phyloP scores from a whole-genome alignment of 2,797 vertebrate genomes.

The Kryptolebias ocellatus region DNA sequence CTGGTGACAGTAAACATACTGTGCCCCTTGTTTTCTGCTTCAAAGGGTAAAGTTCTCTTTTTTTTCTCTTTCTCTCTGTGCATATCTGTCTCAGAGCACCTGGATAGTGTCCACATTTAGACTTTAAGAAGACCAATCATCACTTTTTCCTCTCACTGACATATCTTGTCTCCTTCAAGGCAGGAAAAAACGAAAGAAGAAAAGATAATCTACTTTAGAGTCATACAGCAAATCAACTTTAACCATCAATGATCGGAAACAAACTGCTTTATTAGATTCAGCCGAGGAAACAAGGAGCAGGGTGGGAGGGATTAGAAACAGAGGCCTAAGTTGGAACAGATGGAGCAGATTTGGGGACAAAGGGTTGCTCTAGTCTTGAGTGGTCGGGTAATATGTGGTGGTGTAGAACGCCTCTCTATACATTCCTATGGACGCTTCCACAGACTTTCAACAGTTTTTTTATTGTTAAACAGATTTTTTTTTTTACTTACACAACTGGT shows the following conservation, averaged over 20 bases:
- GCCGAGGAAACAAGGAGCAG: constrained; percentile 43
- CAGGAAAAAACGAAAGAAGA: constrained; percentile 36
- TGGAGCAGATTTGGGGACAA: constrained; percentile 45
- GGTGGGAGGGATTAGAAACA: constrained; percentile 55
- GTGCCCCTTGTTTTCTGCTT: constrained; percentile 70
- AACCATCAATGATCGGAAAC: constrained; percentile 65
- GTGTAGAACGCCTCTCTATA: not conserved
- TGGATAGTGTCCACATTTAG: constrained; percentile 78
- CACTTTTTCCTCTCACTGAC: constrained; percentile 66
- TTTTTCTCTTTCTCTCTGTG: constrained; percentile 42
- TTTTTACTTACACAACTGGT: not conserved
- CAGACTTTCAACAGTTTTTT: not conserved
- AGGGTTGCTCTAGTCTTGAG: not conserved
- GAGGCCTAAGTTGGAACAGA: constrained; percentile 58
- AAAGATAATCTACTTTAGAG: constrained; percentile 66
- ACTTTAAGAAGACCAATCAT: constrained; percentile 63
- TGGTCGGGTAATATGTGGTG: not conserved
- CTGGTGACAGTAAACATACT: constrained; percentile 62
- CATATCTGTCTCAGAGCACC: constrained; percentile 82
- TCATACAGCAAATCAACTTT: constrained; percentile 73
- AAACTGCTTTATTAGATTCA: constrained; percentile 75
- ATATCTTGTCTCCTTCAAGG: constrained; percentile 61
- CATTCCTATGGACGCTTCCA: not conserved
- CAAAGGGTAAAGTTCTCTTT: constrained; percentile 57
- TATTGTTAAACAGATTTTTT: not conserved